Percentiles rank a stretch among this genome's conserved stretches.
These are phyloP conservation scores for Pseudorectes ferrugineus DNA, from an alignment of 2,113 vertebrate species.

Conservation along the genomic window DNA sequence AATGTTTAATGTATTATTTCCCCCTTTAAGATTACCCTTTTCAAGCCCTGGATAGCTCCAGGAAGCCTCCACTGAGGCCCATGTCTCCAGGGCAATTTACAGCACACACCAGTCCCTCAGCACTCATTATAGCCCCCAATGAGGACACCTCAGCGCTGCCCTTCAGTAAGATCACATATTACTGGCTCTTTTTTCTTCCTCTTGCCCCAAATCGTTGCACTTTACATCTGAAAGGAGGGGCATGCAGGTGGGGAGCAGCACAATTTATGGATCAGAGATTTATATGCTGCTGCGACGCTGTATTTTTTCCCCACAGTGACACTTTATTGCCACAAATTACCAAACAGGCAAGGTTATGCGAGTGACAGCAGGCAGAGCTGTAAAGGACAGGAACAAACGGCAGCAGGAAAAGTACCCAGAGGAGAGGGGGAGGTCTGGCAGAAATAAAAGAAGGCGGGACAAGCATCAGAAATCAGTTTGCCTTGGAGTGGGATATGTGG, in stretches of 20 bases:
- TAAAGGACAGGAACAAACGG: constrained; percentile 7
- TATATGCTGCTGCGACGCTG: background rate
- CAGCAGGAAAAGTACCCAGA: background rate
- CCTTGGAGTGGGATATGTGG: background rate
- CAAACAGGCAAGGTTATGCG: constrained; percentile 22
- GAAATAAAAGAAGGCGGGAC: background rate
- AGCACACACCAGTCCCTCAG: background rate
- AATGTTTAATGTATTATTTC: background rate
- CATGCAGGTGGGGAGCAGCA: background rate
- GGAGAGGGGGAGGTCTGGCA: background rate
- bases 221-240: constrained; percentile 8
- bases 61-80: background rate
- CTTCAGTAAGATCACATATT: constrained; percentile 11
- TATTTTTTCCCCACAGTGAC: constrained; percentile 58
- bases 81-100: background rate
- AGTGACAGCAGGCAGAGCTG: constrained; percentile 44
- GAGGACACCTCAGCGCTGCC: background rate
- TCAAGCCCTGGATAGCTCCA: background rate
- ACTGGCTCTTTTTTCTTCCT: background rate
- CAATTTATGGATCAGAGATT: constrained; percentile 54
- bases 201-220: constrained; percentile 43
- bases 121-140: background rate
- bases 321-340: constrained; percentile 65
- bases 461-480: background rate
- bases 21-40: background rate